These are phyloP conservation scores for Vanessa cardui DNA, from an alignment of 2,888 invertebrate species.

Conservation along the genomic window DNA sequence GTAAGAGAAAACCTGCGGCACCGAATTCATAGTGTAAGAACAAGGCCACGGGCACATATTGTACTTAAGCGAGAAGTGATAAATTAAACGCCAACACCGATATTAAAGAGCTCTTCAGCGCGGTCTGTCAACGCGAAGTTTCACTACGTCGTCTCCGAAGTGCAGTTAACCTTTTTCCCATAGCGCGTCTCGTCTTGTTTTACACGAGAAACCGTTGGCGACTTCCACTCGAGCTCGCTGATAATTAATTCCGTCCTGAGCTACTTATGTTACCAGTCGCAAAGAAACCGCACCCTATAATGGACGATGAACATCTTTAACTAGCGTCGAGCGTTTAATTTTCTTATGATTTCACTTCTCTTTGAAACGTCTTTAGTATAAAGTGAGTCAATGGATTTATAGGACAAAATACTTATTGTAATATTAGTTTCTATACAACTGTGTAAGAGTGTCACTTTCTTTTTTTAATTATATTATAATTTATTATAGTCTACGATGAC, in stretches of 20 bases:
- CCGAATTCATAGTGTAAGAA: too few species aligned
- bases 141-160: conserved; percentile 45
- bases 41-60: too few species aligned
- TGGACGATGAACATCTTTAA: conserved; percentile 64
- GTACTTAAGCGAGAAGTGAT: not conserved
- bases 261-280: conserved; percentile 69
- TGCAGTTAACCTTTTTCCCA: conserved; percentile 71
- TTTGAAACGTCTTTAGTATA: conserved; percentile 4
- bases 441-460: conserved; percentile 24
- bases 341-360: conserved; percentile 62
- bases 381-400: conserved; percentile 12
- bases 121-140: conserved; percentile 15
- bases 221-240: conserved; percentile 57
- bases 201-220: conserved; percentile 78
- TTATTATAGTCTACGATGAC: conserved; percentile 31
- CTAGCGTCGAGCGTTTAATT: conserved; percentile 65
- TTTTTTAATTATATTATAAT: conserved; percentile 36
- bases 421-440: conserved; percentile 5
- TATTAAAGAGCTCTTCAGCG: conserved; percentile 13
- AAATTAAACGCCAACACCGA: conserved; percentile 12
- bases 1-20: too few species aligned
- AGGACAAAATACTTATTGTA: conserved; percentile 8
- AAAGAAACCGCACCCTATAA: conserved; percentile 69
- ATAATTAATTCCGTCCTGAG: conserved; percentile 77
- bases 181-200: conserved; percentile 67